Evolutionary conservation across 2,888 invertebrate species (phyloP).

Genomic region (Stenodera caucasica): DNA sequence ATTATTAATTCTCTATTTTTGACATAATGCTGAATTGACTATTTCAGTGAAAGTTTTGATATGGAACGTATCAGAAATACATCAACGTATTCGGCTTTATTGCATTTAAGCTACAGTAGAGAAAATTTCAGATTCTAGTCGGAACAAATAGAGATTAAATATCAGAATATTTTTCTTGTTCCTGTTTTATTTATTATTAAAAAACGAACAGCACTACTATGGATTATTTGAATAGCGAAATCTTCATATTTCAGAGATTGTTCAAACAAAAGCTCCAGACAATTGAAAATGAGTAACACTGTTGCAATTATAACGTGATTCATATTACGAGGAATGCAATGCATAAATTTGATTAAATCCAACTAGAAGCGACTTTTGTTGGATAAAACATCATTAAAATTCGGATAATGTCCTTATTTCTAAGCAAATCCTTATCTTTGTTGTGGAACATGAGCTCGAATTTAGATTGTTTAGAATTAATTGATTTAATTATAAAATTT

Average conservation of each 20-base stretch:
- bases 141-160: too few relatives aligned
- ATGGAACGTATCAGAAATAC: not conserved
- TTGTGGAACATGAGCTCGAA: too few relatives aligned
- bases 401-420: too few relatives aligned
- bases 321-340: not conserved
- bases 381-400: too few relatives aligned
- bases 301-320: not conserved
- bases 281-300: not conserved
- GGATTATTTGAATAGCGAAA: not conserved
- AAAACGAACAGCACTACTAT: not conserved
- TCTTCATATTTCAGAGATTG: not conserved
- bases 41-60: not conserved
- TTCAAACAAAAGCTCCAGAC: not conserved
- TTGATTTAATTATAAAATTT: too few relatives aligned
- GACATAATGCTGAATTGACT: not conserved
- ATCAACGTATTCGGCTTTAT: not conserved
- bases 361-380: not conserved
- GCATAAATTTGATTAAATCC: not conserved
- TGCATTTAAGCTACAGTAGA: not conserved
- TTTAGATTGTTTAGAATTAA: too few relatives aligned
- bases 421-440: too few relatives aligned
- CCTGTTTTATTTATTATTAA: not conserved
- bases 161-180: not conserved
- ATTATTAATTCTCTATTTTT: not conserved
- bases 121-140: too few relatives aligned